A percentile compares a stretch with the other conserved stretches of the same genome.
Evolutionary conservation across 2,797 vertebrate genomes (phyloP).

Genomic region (Oreortyx pictus): DNA sequence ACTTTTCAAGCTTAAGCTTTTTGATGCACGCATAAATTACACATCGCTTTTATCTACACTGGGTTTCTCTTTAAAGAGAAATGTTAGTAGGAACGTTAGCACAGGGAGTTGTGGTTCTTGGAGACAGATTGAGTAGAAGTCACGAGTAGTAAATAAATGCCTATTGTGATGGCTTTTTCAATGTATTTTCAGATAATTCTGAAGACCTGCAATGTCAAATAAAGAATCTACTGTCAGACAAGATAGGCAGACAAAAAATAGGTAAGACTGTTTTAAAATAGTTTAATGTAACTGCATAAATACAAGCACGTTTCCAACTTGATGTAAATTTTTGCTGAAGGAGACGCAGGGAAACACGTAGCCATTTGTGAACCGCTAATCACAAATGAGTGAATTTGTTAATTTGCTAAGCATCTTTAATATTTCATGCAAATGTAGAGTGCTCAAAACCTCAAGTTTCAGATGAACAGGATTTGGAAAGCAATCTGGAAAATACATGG

Average conservation of each 20-base stretch:
- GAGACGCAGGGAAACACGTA: not conserved
- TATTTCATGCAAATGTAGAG: not conserved
- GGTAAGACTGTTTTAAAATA: constrained; percentile 48
- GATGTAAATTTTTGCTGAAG: not conserved
- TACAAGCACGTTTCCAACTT: not conserved
- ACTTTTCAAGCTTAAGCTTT: not conserved
- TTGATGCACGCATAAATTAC: not conserved
- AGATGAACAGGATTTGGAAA: not conserved
- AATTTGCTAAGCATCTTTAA: not conserved
- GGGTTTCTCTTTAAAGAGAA: not conserved
- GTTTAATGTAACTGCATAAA: not conserved
- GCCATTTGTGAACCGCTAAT: not conserved
- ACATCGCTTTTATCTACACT: not conserved
- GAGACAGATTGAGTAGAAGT: not conserved
- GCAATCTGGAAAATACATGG: not conserved
- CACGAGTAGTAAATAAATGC: not conserved
- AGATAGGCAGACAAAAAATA: constrained; percentile 29
- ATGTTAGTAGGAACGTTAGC: not conserved
- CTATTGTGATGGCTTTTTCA: not conserved
- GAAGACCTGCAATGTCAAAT: not conserved
- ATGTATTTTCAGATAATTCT: constrained; percentile 42
- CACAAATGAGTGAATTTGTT: not conserved
- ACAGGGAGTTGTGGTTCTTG: not conserved
- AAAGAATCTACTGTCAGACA: not conserved
- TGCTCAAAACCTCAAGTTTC: not conserved